Conservation (phyloP, 2,797 vertebrate species). For the Choloepus didactylus region DNA sequence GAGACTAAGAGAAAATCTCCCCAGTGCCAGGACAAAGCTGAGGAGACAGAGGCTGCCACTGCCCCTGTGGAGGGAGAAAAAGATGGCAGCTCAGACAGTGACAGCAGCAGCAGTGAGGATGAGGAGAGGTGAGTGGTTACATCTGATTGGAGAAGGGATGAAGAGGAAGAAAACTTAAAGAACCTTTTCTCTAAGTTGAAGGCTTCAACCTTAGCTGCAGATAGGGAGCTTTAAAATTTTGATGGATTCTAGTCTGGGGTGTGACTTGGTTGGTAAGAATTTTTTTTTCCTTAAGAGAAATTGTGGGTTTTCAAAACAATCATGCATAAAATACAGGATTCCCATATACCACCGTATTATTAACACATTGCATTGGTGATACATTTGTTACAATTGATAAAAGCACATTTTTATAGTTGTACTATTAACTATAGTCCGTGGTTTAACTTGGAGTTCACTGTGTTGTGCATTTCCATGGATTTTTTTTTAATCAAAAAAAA, state of each 20-base stretch:
- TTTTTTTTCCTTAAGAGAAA: not conserved
- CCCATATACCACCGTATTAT: too few relatives aligned
- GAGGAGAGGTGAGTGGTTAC: constrained; percentile 90
- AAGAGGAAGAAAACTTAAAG: not conserved
- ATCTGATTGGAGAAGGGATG: not conserved
- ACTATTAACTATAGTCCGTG: too few relatives aligned
- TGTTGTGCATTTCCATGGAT: too few relatives aligned
- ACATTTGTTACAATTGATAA: too few relatives aligned
- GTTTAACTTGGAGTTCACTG: too few relatives aligned
- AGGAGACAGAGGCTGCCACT: not conserved
- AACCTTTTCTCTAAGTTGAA: not conserved
- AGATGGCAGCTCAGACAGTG: constrained; percentile 86
- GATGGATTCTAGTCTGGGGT: not conserved
- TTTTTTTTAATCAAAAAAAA: too few relatives aligned
- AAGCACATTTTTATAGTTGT: too few relatives aligned
- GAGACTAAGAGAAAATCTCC: not conserved
- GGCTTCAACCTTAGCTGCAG: not conserved
- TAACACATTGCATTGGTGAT: too few relatives aligned
- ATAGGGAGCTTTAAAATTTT: not conserved
- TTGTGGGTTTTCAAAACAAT: too few relatives aligned
- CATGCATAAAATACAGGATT: too few relatives aligned
- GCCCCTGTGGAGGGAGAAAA: constrained; percentile 76
- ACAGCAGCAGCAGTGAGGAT: constrained; percentile 89
- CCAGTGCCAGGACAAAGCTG: not conserved
- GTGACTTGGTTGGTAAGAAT: not conserved